These are phyloP conservation scores for Pelobates cultripes DNA, from an alignment of 2,797 vertebrate genomes.

Conservation along the genomic window DNA sequence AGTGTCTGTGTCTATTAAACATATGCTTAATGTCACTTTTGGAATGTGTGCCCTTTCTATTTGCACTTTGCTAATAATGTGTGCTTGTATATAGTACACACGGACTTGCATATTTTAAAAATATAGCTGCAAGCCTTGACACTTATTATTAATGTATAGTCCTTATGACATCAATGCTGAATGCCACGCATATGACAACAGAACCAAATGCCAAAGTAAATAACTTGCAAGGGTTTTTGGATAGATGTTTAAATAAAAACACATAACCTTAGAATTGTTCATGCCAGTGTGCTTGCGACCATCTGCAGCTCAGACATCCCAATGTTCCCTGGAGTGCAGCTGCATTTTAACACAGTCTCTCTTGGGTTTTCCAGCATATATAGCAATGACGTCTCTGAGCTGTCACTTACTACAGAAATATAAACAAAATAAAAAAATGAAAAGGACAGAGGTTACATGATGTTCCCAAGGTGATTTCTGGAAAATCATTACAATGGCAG, in stretches of 20 bases:
- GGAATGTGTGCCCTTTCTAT: no score
- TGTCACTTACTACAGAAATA: constrained; percentile 28
- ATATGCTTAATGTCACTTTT: no score
- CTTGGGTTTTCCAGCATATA: constrained; percentile 6
- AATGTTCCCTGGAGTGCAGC: constrained; percentile 1
- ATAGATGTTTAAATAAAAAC: constrained; percentile 41
- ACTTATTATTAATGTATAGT: background rate
- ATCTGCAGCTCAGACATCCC: constrained; percentile 38
- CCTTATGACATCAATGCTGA: background rate
- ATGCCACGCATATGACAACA: constrained; percentile 19
- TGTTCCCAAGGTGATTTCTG: no score
- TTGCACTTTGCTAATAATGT: no score
- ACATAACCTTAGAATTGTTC: constrained; percentile 19
- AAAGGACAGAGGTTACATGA: background rate
- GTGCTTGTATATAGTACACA: no score
- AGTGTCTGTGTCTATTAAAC: no score
- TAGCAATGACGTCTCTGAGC: constrained; percentile 40
- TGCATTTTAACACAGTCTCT: background rate
- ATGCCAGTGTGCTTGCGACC: constrained; percentile 26
- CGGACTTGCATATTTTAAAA: no score
- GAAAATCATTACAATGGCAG: no score
- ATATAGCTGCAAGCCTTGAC: no score
- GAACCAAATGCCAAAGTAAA: constrained; percentile 30
- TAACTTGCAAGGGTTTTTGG: constrained; percentile 18
- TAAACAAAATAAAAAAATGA: constrained; percentile 19